These are phyloP conservation scores for Dicentrarchus labrax DNA, from an alignment of 2,113 vertebrate genomes.

Conservation along the genomic window DNA sequence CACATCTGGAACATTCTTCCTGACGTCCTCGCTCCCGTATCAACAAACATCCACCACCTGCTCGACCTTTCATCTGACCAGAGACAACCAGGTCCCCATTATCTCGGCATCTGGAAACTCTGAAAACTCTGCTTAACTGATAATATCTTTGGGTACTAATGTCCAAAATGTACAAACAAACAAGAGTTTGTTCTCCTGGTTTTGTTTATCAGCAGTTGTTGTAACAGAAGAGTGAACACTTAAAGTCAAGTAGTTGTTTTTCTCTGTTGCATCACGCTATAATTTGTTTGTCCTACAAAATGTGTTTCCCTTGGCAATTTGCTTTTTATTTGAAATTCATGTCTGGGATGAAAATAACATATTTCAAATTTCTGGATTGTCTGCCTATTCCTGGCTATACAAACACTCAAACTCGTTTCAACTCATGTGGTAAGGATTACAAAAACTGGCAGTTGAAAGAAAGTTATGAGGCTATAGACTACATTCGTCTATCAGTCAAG, in stretches of 20 bases:
- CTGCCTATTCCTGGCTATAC: background rate
- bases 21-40: slow-evolving; percentile 21
- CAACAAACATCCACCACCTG: slow-evolving; percentile 62
- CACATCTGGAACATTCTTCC: slow-evolving; percentile 56
- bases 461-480: background rate
- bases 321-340: slow-evolving; percentile 18
- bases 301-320: slow-evolving; percentile 33
- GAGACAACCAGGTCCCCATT: background rate
- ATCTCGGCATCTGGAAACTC: slow-evolving; percentile 47
- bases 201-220: background rate
- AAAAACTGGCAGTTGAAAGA: background rate
- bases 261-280: slow-evolving; percentile 21
- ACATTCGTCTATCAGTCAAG: background rate
- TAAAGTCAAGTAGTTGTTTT: slow-evolving; percentile 16
- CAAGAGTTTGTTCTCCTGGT: background rate
- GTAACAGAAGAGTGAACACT: background rate
- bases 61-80: slow-evolving; percentile 43
- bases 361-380: slow-evolving; percentile 6
- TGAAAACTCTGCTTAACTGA: slow-evolving; percentile 2
- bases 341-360: background rate
- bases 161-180: background rate
- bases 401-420: slow-evolving; percentile 10
- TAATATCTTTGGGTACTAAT: background rate
- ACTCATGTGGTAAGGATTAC: background rate
- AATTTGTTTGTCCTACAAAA: slow-evolving; percentile 25